phyloP scores from a whole-genome alignment of 2,113 vertebrate species.

The Rutilus rutilus region DNA sequence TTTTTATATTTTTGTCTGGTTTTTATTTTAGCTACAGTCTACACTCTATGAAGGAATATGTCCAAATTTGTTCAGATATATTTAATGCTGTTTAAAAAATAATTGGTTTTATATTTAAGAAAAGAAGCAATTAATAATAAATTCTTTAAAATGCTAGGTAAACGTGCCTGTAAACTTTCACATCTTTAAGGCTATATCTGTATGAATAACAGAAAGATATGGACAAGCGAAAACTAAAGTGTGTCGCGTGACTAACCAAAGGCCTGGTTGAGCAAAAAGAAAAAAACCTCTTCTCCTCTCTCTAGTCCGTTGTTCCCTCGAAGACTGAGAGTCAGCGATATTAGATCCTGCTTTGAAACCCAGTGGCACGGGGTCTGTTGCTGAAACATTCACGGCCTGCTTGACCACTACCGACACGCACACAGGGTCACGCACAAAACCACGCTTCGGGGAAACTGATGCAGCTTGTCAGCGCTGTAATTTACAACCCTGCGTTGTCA shows the following conservation, averaged over 20 bases:
- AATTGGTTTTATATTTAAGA: no score
- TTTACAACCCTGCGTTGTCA: background rate
- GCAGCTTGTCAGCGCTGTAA: background rate
- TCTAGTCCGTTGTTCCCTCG: background rate
- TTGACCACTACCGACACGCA: background rate
- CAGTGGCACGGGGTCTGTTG: background rate
- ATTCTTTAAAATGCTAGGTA: background rate
- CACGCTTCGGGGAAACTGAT: background rate
- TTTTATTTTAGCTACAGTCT: no score
- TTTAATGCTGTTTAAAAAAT: background rate
- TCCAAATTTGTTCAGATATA: no score
- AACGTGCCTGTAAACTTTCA: background rate
- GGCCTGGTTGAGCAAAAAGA: background rate
- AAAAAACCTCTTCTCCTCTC: background rate
- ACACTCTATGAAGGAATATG: no score
- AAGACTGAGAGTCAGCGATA: slow-evolving; percentile 42
- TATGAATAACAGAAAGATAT: background rate
- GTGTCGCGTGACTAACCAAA: background rate
- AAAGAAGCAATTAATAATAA: background rate
- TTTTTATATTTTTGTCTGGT: no score
- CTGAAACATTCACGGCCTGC: background rate
- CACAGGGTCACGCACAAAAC: background rate
- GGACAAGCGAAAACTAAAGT: background rate
- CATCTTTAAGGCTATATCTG: background rate
- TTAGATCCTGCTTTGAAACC: slow-evolving; percentile 33